Evolutionary conservation across 2,797 vertebrate species (phyloP), one percentile per base, ranked within the genome.

Genomic region (Tokudaia muenninki): DNA sequence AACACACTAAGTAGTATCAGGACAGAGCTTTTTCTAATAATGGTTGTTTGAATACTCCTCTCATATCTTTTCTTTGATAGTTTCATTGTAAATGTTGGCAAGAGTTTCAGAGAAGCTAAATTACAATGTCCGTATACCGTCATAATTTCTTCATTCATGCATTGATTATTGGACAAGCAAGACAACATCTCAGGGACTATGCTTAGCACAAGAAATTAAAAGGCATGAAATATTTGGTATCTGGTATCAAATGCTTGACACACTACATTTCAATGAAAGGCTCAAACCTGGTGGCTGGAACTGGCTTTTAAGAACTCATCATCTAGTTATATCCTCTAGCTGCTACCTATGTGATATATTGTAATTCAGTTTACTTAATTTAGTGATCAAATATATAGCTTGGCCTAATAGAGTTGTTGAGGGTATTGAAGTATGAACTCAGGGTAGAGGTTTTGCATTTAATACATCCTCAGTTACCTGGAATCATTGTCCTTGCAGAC

Each of bases 31-130:
- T 93, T 61, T 93, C n/a, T 92, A 90, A 90, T 84, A 93, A 84
- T 41, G 78, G 92, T 63, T 86, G 26, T 83, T 91, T 80, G 24
- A 97, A 94, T 75, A 89, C 21, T 80, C 61, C 50, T 78, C 4
- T 94, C 31, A 31, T 93, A 90, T 94, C 92, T 92, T 90, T 94
- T 19, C 91, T 96, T 86, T 91, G 65, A 92, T 88, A 83, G 31
- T 72, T 94, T 91, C n/a, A 67, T 72, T 92, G 34, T 94, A 93
- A 94, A 95, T 92, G 92, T 90, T 75, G n/a, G 17, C 0, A 21
- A 94, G 55, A n/a, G 41, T 93, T 90, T 96, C 90, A 81, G 61
- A 88, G 37, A 91, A 81, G 4, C 47, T 94, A 59, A 92, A 94
- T 63, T 91, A 91, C 22, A 86, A 94, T 44, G 44, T 88, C 67